phyloP scores from a whole-genome alignment of 2,888 invertebrate species.

The Tetragnatha montana region DNA sequence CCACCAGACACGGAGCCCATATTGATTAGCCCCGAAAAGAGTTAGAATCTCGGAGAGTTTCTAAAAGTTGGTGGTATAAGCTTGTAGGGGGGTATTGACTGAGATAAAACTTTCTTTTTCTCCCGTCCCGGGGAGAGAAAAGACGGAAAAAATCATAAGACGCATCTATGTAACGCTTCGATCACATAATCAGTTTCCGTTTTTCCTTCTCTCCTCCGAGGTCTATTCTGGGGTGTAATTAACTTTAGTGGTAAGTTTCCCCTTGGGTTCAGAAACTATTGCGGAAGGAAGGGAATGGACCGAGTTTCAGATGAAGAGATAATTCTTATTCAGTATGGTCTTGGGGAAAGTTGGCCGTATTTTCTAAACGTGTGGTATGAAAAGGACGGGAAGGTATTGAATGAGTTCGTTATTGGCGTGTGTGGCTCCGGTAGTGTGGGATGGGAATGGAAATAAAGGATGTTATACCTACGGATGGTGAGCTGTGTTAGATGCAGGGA shows the following conservation, averaged over 20 bases:
- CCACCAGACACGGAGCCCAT: slow-evolving; percentile 22
- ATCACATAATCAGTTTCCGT: slow-evolving; percentile 46
- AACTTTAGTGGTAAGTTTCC: slow-evolving; percentile 49
- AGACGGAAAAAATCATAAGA: slow-evolving; percentile 19
- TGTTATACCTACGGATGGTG: neutral
- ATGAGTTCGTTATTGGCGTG: neutral
- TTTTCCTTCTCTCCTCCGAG: slow-evolving; percentile 10
- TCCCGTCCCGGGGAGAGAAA: neutral
- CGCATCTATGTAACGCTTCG: slow-evolving; percentile 31
- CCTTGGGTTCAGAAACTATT: slow-evolving; percentile 25
- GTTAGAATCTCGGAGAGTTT: slow-evolving; percentile 21
- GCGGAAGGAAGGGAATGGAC: slow-evolving; percentile 9
- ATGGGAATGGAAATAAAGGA: neutral
- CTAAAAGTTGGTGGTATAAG: slow-evolving; percentile 23
- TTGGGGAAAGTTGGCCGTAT: neutral
- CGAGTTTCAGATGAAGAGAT: slow-evolving; percentile 22
- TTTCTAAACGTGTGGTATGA: neutral
- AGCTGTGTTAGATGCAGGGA: neutral
- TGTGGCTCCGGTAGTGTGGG: neutral
- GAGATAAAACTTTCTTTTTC: slow-evolving; percentile 26
- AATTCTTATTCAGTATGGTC: neutral
- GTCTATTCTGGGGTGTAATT: slow-evolving; percentile 46
- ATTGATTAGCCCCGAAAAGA: slow-evolving; percentile 47
- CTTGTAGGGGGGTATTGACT: slow-evolving; percentile 37
- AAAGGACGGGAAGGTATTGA: neutral